phyloP scores from a whole-genome alignment of 2,797 vertebrate species.

The Etheostoma nigrum region DNA sequence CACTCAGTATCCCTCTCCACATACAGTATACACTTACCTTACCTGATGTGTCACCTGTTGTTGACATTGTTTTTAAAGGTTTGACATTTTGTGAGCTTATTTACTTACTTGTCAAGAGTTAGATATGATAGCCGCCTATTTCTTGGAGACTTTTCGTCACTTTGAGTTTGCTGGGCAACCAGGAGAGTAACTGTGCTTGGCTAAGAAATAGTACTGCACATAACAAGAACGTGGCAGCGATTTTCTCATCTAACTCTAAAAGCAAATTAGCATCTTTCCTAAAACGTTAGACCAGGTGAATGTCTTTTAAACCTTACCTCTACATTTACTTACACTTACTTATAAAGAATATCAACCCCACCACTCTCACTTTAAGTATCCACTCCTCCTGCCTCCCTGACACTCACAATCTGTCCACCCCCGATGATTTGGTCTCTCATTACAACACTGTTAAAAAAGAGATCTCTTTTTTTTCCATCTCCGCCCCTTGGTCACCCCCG shows the following conservation, averaged over 20 bases:
- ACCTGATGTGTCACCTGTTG: not conserved
- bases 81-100: slow-evolving; percentile 11
- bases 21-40: not conserved
- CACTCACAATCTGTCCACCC: too few relatives aligned
- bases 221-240: not conserved
- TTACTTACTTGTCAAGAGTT: slow-evolving; percentile 11
- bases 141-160: not conserved
- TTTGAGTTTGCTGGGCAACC: not conserved
- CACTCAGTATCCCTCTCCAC: not conserved
- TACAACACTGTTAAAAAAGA: too few relatives aligned
- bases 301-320: too few relatives aligned
- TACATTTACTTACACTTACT: too few relatives aligned
- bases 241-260: not conserved
- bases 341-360: too few relatives aligned
- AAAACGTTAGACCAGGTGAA: not conserved
- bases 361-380: too few relatives aligned
- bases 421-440: too few relatives aligned
- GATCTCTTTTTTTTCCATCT: too few relatives aligned
- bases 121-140: not conserved
- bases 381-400: too few relatives aligned
- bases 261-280: not conserved
- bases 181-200: not conserved
- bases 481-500: too few relatives aligned
- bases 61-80: not conserved
- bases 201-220: not conserved